These are phyloP conservation scores for Camarhynchus parvulus DNA, from an alignment of 2,113 vertebrate genomes.

Conservation along the genomic window DNA sequence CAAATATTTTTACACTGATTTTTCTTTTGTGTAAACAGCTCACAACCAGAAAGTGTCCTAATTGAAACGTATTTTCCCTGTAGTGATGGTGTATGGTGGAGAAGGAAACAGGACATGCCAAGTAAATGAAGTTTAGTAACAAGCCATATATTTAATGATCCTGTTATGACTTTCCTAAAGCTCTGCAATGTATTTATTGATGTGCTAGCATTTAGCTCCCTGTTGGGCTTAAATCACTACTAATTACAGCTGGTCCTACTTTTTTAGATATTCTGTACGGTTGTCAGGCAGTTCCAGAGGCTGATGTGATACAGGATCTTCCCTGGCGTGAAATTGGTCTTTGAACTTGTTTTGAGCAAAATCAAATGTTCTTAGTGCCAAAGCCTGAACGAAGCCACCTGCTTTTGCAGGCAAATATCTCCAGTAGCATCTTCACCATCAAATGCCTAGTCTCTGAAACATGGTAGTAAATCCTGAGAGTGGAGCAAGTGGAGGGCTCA, in stretches of 20 bases:
- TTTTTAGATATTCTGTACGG: not conserved
- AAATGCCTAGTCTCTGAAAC: not conserved
- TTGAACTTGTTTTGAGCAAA: not conserved
- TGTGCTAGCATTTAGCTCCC: constrained; percentile 6
- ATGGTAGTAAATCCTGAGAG: not conserved
- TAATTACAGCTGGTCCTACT: constrained; percentile 9
- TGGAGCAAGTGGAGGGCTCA: not conserved
- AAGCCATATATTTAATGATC: constrained; percentile 7
- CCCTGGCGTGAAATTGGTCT: not conserved
- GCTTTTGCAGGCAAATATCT: not conserved
- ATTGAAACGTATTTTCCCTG: not conserved
- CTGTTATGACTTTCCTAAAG: not conserved
- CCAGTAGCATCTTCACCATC: not conserved
- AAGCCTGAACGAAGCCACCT: not conserved
- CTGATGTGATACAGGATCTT: not conserved
- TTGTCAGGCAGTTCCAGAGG: constrained; percentile 14
- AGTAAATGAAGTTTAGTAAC: constrained; percentile 8
- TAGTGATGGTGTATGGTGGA: not conserved
- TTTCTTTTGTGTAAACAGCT: not conserved
- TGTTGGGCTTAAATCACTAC: constrained; percentile 26
- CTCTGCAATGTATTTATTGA: not conserved
- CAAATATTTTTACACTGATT: not conserved
- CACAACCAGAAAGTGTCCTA: not conserved
- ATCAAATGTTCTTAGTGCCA: not conserved
- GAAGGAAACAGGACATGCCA: not conserved